Evolutionary conservation across 1,140 invertebrate species (phyloP), one percentile per base, ranked within the genome.

Genomic region (Dinoponera quadriceps): DNA sequence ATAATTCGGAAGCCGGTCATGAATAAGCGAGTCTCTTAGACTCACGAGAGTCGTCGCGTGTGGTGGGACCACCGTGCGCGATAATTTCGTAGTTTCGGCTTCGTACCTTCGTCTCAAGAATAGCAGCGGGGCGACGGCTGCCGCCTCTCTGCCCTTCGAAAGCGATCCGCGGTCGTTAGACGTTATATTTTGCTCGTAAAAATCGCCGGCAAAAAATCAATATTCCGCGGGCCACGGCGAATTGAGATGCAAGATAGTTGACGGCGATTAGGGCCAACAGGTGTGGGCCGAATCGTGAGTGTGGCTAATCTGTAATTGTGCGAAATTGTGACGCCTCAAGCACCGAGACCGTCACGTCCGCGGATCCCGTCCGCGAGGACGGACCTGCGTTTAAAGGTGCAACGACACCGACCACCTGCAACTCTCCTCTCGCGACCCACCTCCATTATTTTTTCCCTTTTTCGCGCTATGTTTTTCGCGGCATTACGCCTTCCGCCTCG

Each of bases 201-300:
- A 69, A 82, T 63, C 25, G 29, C 29, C 62, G n/a, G 60, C 80
- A 90, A 90, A 90, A 89, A 90, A 90, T 90, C 87, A 88, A 90
- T 90, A 88, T 85, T 84, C 68, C 73, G 77, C 44, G 66, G 66
- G 81, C 83, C 82, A 85, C 81, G 66, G 78, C 83, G 89, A 86
- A 90, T 90, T 90, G 89, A 90, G 89, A 90, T 89, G 87, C 87
- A 85, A 90, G 88, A 88, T 80, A 89, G 87, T 90, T 90, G 89
- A 90, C 89, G 88, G 85, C 87, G 89, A 90, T 90, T 90, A 88
- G 87, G 74, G 49, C 80, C 16, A 86, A 85, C 80, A 82, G 83
- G 84, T 83, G 82, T 82, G 86, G 83, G 59, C 86, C 83, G 86
- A 85, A 77, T 82, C 87, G 60, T 66, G 77, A 78, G 89, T 90